These are phyloP conservation scores for Gonatopus flavifemur DNA, from an alignment of 1,140 invertebrate species.

Conservation along the genomic window DNA sequence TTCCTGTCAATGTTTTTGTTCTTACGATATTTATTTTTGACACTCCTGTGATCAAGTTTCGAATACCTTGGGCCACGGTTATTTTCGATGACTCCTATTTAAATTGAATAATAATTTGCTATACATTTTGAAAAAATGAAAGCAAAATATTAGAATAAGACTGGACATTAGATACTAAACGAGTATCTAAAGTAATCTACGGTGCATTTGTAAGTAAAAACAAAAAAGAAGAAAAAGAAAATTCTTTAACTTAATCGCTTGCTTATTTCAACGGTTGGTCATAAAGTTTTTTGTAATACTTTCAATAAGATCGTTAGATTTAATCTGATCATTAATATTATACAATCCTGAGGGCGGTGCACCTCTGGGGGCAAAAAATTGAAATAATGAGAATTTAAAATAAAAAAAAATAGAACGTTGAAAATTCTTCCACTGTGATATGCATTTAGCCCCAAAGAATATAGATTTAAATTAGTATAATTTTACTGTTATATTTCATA, in stretches of 20 bases:
- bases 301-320: conserved; percentile 28
- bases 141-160: conserved; percentile 44
- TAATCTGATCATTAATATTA: conserved; percentile 31
- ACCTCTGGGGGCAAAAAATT: conserved; percentile 25
- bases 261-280: conserved; percentile 42
- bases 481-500: conserved; percentile 58
- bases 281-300: conserved; percentile 32
- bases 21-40: too few relatives aligned
- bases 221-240: conserved; percentile 17
- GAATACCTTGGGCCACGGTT: conserved; percentile 9
- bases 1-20: too few relatives aligned
- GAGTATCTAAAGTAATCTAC: conserved; percentile 45
- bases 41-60: conserved; percentile 13
- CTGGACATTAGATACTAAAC: conserved; percentile 46
- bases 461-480: conserved; percentile 58
- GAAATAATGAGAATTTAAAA: conserved; percentile 34
- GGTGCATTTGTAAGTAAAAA: conserved; percentile 45
- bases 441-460: conserved; percentile 59
- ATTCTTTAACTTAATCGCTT: conserved; percentile 34
- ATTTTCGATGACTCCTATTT: too few relatives aligned
- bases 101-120: too few relatives aligned
- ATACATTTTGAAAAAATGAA: too few relatives aligned
- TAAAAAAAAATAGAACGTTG: conserved; percentile 37
- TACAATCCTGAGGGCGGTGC: conserved; percentile 26
- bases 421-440: conserved; percentile 58